Percentiles rank a stretch among this genome's conserved stretches.
These are phyloP conservation scores for Florisuga fusca DNA, from an alignment of 2,797 vertebrate species.

Conservation along the genomic window DNA sequence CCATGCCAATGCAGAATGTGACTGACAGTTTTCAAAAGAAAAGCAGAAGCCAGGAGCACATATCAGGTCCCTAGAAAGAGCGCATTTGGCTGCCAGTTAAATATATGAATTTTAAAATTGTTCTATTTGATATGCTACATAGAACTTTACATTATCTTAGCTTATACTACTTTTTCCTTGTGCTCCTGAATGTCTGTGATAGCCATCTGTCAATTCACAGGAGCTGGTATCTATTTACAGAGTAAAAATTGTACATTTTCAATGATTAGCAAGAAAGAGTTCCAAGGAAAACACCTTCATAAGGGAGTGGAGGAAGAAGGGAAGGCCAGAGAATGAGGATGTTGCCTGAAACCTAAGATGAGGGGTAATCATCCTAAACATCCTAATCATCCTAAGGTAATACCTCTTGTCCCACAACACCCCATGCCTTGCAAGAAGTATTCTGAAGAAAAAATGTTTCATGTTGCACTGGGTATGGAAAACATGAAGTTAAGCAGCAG, in stretches of 20 bases:
- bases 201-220: neutral
- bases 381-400: too few species aligned
- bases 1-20: neutral
- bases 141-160: constrained; percentile 4
- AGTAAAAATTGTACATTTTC: neutral
- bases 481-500: neutral
- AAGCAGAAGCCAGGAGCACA: neutral
- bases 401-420: neutral
- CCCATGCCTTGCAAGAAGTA: neutral
- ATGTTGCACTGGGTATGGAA: accelerated
- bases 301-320: neutral
- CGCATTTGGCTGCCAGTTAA: constrained; percentile 3
- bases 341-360: neutral
- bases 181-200: neutral
- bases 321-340: neutral
- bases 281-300: neutral
- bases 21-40: constrained; percentile 20
- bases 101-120: neutral
- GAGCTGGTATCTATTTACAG: neutral
- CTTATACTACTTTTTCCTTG: neutral
- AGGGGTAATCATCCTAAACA: too few species aligned
- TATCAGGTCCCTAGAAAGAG: neutral
- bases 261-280: neutral
- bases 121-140: neutral
- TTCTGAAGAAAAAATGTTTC: neutral